These are phyloP conservation scores for Ooceraea biroi DNA, from an alignment of 1,140 invertebrate species.

Conservation along the genomic window DNA sequence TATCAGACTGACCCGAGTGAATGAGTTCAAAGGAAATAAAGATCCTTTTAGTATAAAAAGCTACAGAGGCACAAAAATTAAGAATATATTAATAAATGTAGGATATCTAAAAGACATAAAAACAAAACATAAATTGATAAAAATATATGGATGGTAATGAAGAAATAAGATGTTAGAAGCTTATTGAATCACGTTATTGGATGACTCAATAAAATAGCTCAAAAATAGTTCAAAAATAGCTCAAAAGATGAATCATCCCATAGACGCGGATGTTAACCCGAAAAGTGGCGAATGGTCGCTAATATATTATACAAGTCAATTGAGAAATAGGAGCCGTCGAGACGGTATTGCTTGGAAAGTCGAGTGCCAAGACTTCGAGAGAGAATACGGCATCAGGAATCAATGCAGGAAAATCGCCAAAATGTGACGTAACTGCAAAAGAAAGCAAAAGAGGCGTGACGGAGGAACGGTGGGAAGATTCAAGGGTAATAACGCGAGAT, in stretches of 20 bases:
- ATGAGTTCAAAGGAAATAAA: not conserved
- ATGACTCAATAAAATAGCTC: too few species aligned
- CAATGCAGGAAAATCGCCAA: not conserved
- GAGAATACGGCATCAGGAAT: not conserved
- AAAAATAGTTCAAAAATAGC: too few species aligned
- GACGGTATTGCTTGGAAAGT: not conserved
- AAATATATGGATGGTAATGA: too few species aligned
- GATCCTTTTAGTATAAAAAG: not conserved
- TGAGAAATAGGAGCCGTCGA: not conserved
- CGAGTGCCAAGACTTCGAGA: not conserved
- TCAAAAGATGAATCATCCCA: too few species aligned
- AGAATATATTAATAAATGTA: not conserved
- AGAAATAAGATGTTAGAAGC: too few species aligned
- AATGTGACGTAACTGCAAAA: not conserved
- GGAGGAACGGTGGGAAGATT: not conserved
- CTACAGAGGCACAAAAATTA: not conserved
- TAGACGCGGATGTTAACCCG: too few species aligned
- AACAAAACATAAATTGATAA: too few species aligned
- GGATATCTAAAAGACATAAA: too few species aligned
- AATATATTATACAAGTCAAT: not conserved
- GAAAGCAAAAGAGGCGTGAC: not conserved
- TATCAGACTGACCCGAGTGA: not conserved
- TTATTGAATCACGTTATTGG: too few species aligned
- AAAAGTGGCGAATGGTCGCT: too few species aligned
- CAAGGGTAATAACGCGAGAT: conserved; percentile 8